phyloP scores from a whole-genome alignment of 37 sponge, comb jelly and placozoan species.

The Mnemiopsis leidyi region DNA sequence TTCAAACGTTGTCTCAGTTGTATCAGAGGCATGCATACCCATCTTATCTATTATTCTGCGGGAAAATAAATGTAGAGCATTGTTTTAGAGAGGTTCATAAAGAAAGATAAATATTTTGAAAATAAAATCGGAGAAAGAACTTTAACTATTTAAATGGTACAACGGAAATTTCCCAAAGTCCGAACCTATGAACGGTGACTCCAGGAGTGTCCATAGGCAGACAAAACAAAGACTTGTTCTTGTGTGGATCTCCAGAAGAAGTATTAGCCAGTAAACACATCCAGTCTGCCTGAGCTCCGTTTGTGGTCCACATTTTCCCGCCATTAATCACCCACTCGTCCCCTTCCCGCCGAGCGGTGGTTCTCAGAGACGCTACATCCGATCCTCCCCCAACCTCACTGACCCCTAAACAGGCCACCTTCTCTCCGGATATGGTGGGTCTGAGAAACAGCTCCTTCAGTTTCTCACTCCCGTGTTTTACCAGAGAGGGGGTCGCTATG shows the following conservation, averaged over 20 bases:
- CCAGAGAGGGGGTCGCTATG: slow-evolving; percentile 89
- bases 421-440: slow-evolving; percentile 80
- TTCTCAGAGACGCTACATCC: slow-evolving; percentile 91
- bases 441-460: slow-evolving; percentile 79
- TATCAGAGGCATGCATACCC: slow-evolving; percentile 84
- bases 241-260: slow-evolving; percentile 74
- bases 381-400: slow-evolving; percentile 91
- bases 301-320: slow-evolving; percentile 96
- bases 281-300: slow-evolving; percentile 91
- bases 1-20: slow-evolving; percentile 86
- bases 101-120: too few relatives aligned
- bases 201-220: slow-evolving; percentile 89
- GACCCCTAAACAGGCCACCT: slow-evolving; percentile 86
- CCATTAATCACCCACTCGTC: slow-evolving; percentile 93
- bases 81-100: too few relatives aligned
- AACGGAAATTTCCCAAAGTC: too few relatives aligned
- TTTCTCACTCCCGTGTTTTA: slow-evolving; percentile 80
- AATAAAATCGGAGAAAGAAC: too few relatives aligned
- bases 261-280: slow-evolving; percentile 92
- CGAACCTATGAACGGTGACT: slow-evolving; percentile 66
- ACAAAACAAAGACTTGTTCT: slow-evolving; percentile 91
- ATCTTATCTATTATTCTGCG: slow-evolving; percentile 66
- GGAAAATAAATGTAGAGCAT: too few relatives aligned
- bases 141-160: too few relatives aligned
- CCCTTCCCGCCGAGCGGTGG: slow-evolving; percentile 75